phyloP scores from a whole-genome alignment of 2,797 vertebrate species.

The Liparis tanakae region DNA sequence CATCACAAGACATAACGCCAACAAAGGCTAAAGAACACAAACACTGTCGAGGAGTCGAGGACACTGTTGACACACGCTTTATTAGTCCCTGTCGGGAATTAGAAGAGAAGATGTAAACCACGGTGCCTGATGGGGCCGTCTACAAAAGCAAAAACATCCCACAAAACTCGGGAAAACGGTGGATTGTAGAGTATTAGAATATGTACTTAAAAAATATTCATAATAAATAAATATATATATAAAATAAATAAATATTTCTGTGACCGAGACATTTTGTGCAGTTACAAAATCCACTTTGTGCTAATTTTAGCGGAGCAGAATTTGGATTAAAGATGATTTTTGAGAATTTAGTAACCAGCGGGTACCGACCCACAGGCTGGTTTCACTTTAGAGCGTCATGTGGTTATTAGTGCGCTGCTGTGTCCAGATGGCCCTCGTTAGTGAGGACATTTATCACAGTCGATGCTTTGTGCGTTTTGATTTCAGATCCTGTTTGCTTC shows the following conservation, averaged over 20 bases:
- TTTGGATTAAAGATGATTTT: background rate
- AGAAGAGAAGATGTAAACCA: background rate
- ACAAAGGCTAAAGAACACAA: background rate
- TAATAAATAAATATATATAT: no score
- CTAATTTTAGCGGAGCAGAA: background rate
- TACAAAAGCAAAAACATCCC: no score
- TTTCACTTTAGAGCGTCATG: background rate
- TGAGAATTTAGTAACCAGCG: background rate
- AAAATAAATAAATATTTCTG: no score
- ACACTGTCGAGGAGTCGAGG: background rate
- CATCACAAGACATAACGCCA: background rate
- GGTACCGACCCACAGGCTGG: background rate
- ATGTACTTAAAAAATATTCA: no score
- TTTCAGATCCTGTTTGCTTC: constrained; percentile 1
- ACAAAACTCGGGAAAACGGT: no score
- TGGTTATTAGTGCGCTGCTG: background rate
- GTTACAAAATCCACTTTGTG: background rate
- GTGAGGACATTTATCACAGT: background rate
- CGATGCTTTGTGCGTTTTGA: rapidly evolving
- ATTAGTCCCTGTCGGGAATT: background rate
- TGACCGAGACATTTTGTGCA: background rate
- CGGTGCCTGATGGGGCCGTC: background rate
- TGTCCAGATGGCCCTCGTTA: background rate
- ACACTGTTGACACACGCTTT: background rate
- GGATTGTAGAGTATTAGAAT: no score